phyloP scores from a whole-genome alignment of 1,140 invertebrate genomes.

The Bombus picipes region DNA sequence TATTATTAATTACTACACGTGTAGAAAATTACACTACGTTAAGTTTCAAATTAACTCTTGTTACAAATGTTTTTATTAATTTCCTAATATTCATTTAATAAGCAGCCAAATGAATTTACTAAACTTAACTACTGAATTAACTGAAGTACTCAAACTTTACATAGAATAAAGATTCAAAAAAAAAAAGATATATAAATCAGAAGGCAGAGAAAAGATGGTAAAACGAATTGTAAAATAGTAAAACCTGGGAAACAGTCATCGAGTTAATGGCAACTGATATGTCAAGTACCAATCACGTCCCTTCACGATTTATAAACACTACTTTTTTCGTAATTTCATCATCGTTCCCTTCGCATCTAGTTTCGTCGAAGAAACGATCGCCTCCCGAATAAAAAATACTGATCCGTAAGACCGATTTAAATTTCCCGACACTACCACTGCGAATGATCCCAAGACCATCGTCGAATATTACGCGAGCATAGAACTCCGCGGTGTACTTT shows the following conservation, averaged over 20 bases:
- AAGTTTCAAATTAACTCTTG: too few species aligned
- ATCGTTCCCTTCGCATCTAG: neutral
- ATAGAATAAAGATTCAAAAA: too few species aligned
- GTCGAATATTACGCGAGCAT: neutral
- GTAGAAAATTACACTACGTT: too few species aligned
- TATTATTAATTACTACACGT: too few species aligned
- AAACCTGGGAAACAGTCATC: neutral
- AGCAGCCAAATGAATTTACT: too few species aligned
- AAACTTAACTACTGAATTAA: neutral
- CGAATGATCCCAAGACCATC: slow-evolving; percentile 37
- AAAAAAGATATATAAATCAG: too few species aligned
- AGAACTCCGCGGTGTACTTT: slow-evolving; percentile 24
- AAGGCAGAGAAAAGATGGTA: neutral
- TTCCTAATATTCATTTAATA: too few species aligned
- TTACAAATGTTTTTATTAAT: too few species aligned
- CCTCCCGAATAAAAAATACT: slow-evolving; percentile 13
- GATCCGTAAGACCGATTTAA: slow-evolving; percentile 12
- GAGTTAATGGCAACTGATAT: neutral
- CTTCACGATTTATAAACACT: slow-evolving; percentile 1
- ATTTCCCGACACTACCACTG: slow-evolving; percentile 20
- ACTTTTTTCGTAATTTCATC: neutral
- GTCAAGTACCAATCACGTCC: neutral
- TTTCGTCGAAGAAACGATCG: neutral
- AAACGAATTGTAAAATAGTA: neutral
- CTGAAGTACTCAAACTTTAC: neutral